Conservation (phyloP, 2,888 invertebrate genomes). For the Caenorhabditis sp. region DNA sequence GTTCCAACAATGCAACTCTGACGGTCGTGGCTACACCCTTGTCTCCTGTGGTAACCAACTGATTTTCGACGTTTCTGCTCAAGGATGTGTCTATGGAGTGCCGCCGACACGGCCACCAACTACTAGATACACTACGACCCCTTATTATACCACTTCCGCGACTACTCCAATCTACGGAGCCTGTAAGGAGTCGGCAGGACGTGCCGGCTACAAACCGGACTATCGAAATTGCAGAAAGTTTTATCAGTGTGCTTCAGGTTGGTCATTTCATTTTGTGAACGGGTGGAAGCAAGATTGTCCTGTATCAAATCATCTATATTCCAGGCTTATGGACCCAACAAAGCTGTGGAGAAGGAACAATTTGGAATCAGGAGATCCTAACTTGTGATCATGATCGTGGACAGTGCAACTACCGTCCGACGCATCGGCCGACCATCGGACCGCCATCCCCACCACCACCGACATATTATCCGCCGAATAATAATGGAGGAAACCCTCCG, state of each 20-base stretch:
- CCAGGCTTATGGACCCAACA: slow-evolving; percentile 29
- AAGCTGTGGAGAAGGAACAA: slow-evolving; percentile 25
- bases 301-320: neutral
- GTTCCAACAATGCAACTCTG: neutral
- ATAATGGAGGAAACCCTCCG: neutral
- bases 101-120: neutral
- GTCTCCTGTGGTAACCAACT: neutral
- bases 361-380: slow-evolving; percentile 31
- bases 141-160: neutral
- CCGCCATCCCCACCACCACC: slow-evolving; percentile 5
- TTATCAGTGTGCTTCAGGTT: slow-evolving; percentile 51
- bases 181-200: slow-evolving; percentile 25
- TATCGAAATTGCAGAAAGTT: slow-evolving; percentile 26
- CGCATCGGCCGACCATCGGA: neutral
- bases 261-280: neutral
- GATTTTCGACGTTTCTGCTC: neutral
- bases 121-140: neutral
- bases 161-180: slow-evolving; percentile 27
- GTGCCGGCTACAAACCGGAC: slow-evolving; percentile 34
- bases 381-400: slow-evolving; percentile 47
- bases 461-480: neutral
- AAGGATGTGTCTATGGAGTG: neutral
- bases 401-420: slow-evolving; percentile 15
- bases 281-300: neutral
- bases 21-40: neutral